Conservation (phyloP, 2,113 vertebrate species). For the Hippocampus guttulatus region DNA sequence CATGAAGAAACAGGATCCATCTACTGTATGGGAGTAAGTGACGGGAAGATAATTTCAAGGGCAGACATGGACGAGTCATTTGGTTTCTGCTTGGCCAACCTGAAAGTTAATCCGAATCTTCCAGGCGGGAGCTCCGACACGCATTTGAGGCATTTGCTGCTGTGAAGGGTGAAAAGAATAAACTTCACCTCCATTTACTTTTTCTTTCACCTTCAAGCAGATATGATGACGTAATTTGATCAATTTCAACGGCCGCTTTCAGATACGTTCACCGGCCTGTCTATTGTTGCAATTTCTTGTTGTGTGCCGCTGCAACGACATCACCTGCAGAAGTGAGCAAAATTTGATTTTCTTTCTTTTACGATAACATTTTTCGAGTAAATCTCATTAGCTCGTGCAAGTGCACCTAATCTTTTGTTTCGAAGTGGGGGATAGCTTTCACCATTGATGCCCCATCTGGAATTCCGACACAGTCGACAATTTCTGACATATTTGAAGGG, state of each 20-base stretch:
- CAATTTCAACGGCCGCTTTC: not conserved
- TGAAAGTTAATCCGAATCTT: constrained; percentile 66
- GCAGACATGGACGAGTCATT: constrained; percentile 64
- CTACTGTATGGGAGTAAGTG: constrained; percentile 59
- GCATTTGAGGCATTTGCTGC: constrained; percentile 42
- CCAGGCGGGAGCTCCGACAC: constrained; percentile 28
- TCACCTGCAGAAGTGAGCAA: too few relatives aligned
- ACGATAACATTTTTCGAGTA: too few relatives aligned
- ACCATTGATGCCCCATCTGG: too few relatives aligned
- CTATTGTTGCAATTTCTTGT: not conserved
- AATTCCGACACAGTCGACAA: too few relatives aligned
- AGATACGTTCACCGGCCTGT: not conserved
- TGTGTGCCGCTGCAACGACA: too few relatives aligned
- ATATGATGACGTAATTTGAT: constrained; percentile 17
- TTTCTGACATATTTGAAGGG: too few relatives aligned
- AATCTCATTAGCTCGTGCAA: too few relatives aligned
- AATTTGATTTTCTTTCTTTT: too few relatives aligned
- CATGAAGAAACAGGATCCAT: constrained; percentile 35
- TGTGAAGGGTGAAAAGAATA: constrained; percentile 48
- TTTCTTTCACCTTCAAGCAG: constrained; percentile 30
- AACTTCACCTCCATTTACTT: constrained; percentile 19
- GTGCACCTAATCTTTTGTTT: too few relatives aligned
- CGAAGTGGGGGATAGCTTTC: too few relatives aligned
- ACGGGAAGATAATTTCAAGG: constrained; percentile 66
- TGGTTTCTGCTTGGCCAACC: constrained; percentile 65